Percentiles rank a stretch among this genome's conserved stretches.
Evolutionary conservation across 2,113 vertebrate species (phyloP).

Genomic region (Sclerurus mexicanus): DNA sequence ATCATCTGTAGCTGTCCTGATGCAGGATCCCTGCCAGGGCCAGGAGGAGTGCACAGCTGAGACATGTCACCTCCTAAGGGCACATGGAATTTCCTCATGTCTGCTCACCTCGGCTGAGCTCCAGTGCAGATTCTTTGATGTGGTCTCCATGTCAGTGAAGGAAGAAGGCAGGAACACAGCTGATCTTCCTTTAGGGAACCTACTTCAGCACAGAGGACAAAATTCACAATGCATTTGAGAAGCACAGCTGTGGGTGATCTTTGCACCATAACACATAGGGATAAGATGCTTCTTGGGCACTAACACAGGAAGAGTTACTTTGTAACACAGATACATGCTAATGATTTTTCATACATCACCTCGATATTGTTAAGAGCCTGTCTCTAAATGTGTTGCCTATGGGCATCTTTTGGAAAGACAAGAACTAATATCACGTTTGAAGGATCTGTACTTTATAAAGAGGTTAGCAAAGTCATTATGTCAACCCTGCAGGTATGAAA

Average conservation of each 20-base stretch:
- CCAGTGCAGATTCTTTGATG: background rate
- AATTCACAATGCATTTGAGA: background rate
- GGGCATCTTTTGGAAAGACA: background rate
- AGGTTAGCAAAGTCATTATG: background rate
- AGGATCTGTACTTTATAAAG: background rate
- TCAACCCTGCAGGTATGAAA: background rate
- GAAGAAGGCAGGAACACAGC: background rate
- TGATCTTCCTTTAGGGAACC: background rate
- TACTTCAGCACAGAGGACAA: background rate
- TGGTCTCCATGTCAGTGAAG: background rate
- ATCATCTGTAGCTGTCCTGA: background rate
- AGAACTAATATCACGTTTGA: background rate
- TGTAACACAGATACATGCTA: background rate
- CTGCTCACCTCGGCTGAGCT: background rate
- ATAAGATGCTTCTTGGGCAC: background rate
- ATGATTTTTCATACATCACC: background rate
- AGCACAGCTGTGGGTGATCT: background rate
- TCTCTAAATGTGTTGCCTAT: background rate
- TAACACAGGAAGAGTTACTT: background rate
- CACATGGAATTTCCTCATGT: background rate
- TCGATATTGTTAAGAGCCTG: background rate
- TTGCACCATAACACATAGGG: rapidly evolving
- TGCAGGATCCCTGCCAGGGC: background rate
- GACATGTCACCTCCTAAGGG: rapidly evolving
- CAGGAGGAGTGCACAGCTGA: rapidly evolving